Percentiles rank a stretch among this genome's conserved stretches.
These are phyloP conservation scores for Poecilobothrus nobilitatus DNA, from an alignment of 2,888 invertebrate genomes.

Conservation along the genomic window DNA sequence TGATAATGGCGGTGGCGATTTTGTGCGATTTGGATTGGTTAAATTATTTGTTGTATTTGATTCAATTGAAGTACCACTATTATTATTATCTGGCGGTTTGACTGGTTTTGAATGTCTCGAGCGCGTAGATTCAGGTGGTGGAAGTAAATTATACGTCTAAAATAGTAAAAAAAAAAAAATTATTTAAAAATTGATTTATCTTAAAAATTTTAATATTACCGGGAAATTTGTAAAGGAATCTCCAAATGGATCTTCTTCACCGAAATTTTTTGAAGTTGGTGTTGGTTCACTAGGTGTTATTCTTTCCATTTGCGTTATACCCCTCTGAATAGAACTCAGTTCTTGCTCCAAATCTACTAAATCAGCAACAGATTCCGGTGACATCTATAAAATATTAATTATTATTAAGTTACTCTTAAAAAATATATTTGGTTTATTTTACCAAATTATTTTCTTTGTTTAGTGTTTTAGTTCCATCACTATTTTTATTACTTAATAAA, in stretches of 20 bases:
- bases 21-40: slow-evolving; percentile 16
- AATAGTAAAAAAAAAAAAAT: slow-evolving; percentile 12
- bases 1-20: slow-evolving; percentile 19
- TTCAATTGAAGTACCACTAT: background rate
- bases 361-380: slow-evolving; percentile 62
- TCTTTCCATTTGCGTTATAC: slow-evolving; percentile 80
- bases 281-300: slow-evolving; percentile 65
- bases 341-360: slow-evolving; percentile 81
- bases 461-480: slow-evolving; percentile 17
- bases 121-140: slow-evolving; percentile 42
- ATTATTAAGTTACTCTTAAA: background rate
- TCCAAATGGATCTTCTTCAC: slow-evolving; percentile 59
- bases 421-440: background rate
- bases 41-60: background rate
- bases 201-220: slow-evolving; percentile 17
- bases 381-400: slow-evolving; percentile 31
- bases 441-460: slow-evolving; percentile 9
- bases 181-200: background rate
- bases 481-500: slow-evolving; percentile 28
- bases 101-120: slow-evolving; percentile 38
- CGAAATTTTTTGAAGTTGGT: slow-evolving; percentile 45
- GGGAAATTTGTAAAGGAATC: slow-evolving; percentile 61
- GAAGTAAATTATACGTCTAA: slow-evolving; percentile 40
- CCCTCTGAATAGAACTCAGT: slow-evolving; percentile 74
- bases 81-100: slow-evolving; percentile 31